Base-by-base conservation (phyloP, 2,797 vertebrate genomes). In the Helarctos malayanus region DNA sequence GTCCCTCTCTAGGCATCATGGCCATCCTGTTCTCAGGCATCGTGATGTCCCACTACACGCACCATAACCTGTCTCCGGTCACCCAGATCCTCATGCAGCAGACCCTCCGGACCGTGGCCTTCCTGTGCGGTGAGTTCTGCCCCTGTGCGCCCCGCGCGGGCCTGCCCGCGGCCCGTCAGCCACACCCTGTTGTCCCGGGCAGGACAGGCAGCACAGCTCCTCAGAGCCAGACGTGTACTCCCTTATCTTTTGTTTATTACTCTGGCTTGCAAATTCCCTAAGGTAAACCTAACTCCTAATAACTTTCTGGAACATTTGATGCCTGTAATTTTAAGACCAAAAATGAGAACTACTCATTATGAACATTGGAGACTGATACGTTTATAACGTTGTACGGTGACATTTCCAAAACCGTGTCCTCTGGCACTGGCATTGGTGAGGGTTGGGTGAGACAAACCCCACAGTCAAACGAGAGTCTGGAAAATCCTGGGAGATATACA, bases 21-120 rank as follows among this genome's bases (percentile, higher is more conserved):
- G 99, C 99, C 73, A 99, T 99, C 98, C 99, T 99, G 97, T 99
- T 99, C 98, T 99, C 99, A 0, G 99, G 99, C 78, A 99, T 99
- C 0, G 99, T 99, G 94, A 99, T 99, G 99, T 99, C 99, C 27
- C 99, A 99, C 98, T 99, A 99, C 97, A 99, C 99, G 0, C 99
- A 99, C 98, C 99, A 99, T 96, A 99, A 99, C 98, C 98, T 99
- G 98, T 99, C 99, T 59, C 99, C 99, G 0, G 99, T 99, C 96
- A 99, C 99, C 23, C 99, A 99, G 99, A 99, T 99, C 97, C 99
- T 99, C 91, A 99, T 99, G 99, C 99, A 99, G 98, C 99, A 99
- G 97, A 99, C 99, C 0, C 98, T 99, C 76, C 99, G 99, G 86
- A 99, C 99, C 0, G 99, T 99, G 97, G 99, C 99, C 98, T 99